Evolutionary conservation across 2,797 vertebrate genomes (phyloP).

Genomic region (Varecia variegata): DNA sequence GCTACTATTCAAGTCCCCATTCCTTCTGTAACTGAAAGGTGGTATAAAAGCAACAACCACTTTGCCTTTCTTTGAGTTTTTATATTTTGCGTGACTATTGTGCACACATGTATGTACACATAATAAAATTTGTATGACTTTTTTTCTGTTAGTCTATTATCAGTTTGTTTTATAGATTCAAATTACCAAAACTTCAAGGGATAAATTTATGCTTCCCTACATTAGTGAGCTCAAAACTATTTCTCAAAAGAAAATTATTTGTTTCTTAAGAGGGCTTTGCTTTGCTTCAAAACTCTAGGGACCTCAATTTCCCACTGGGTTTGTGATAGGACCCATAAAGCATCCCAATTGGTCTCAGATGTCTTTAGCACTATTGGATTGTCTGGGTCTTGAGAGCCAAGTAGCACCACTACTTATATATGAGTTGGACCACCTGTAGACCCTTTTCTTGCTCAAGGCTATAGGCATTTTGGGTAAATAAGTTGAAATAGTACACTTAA

Average conservation of each 20-base stretch:
- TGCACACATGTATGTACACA: too few species aligned
- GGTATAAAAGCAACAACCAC: too few species aligned
- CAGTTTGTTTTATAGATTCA: too few species aligned
- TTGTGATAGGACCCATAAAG: background rate
- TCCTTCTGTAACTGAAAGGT: too few species aligned
- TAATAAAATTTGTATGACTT: too few species aligned
- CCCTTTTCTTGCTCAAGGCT: background rate
- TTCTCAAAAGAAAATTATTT: background rate
- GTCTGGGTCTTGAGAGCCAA: background rate
- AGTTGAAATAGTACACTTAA: background rate
- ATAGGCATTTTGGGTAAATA: background rate
- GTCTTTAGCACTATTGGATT: background rate
- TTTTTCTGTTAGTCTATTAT: too few species aligned
- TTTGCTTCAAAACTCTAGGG: background rate
- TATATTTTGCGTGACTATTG: too few species aligned
- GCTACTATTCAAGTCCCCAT: too few species aligned
- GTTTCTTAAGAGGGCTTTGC: background rate
- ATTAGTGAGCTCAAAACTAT: background rate
- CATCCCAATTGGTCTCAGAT: background rate
- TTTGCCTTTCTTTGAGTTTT: too few species aligned
- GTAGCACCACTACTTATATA: background rate
- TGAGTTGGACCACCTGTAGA: background rate
- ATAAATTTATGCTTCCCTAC: too few species aligned
- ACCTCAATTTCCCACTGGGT: background rate
- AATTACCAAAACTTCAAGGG: too few species aligned